Conservation (phyloP, 2,113 vertebrate genomes). For the Strix uralensis region DNA sequence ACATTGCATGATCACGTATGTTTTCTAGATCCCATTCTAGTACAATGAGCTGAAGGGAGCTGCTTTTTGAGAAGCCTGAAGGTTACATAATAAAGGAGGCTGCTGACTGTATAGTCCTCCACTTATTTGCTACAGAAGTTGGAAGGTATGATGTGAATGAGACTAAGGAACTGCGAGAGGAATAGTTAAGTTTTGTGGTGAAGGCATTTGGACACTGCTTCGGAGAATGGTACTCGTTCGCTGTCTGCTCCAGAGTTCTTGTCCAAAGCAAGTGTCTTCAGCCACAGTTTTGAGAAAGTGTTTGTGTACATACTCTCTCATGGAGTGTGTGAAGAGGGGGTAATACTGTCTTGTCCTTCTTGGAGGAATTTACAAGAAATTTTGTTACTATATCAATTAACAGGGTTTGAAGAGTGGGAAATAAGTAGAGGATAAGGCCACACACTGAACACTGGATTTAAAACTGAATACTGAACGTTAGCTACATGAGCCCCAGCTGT, state of each 20-base stretch:
- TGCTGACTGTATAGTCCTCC: not conserved
- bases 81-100: not conserved
- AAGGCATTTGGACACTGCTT: not conserved
- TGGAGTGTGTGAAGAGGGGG: no score
- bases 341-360: not conserved
- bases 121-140: not conserved
- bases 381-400: not conserved
- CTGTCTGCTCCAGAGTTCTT: not conserved
- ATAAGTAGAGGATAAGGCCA: not conserved
- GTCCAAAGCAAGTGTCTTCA: not conserved
- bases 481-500: not conserved
- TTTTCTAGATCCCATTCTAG: not conserved
- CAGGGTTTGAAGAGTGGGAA: not conserved
- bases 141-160: not conserved
- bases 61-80: not conserved
- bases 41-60: not conserved
- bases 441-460: not conserved
- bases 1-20: accelerated
- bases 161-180: not conserved
- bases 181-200: not conserved
- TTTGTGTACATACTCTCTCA: not conserved
- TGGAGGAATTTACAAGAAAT: not conserved
- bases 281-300: not conserved
- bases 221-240: not conserved
- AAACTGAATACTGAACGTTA: not conserved